Evolutionary conservation across 2,888 invertebrate species (phyloP), one percentile per base, ranked within the genome.

Genomic region (Pterostichus madidus): DNA sequence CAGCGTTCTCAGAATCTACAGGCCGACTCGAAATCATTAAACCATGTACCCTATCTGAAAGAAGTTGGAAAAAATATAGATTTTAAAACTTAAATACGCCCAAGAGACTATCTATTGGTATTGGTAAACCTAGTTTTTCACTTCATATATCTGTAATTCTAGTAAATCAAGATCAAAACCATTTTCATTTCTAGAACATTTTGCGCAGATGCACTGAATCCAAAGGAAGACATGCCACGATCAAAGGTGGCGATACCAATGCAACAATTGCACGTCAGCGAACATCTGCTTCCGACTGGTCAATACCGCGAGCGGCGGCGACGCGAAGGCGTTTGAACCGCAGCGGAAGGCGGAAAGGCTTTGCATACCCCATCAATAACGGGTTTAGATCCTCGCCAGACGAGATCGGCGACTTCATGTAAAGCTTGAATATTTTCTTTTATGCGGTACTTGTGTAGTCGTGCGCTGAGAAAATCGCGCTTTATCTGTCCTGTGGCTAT

Each of bases 301-400:
- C 68, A 71, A 71, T 71, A 71, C 68, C 32, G 35, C 24, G 32
- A 13, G 5, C 15, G 64, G 31, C 35, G 35, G 35, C 32, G 13
- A 39, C 39, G 39, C 1, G 39, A 5, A 5, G 8, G 39, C 39
- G 39, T 6, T 17, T 56, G 32, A 24, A 64, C 32, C 64, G 11
- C 35, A 11, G 32, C 32, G 64, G 32, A 31, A 64, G 32, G 32
- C 13, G n/a, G 8, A 10, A 64, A 49, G 64, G 71, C 68, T 80
- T 80, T 80, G 80, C 80, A 73, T 80, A 56, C 73, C 53, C 80
- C 80, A 80, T 80, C 80, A 80, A 80, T 80, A 80, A 73, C 80
- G 80, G 53, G 53, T 71, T 80, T 80, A 80, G 75, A 75, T 49
- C 49, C 73, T 31, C 35, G 31, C 15, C 13, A 68, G 46, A 8